Conservation (phyloP, 2,797 vertebrate species). For the Coilia nasus region DNA sequence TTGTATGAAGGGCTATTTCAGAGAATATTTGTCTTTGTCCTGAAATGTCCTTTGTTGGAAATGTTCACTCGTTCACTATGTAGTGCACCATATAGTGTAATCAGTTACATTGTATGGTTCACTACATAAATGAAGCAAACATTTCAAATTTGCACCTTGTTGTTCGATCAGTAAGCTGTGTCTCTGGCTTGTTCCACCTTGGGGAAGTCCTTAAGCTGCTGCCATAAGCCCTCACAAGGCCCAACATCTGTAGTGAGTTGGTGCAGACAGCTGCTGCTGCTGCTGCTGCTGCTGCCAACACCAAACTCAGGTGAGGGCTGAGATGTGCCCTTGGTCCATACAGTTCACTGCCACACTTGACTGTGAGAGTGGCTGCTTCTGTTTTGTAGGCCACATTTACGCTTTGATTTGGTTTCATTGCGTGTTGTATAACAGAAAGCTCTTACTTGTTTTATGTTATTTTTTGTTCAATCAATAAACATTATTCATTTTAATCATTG, state of each 20-base stretch:
- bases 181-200: not conserved
- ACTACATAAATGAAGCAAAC: no score
- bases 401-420: slow-evolving; percentile 20
- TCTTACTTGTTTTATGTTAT: not conserved
- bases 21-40: slow-evolving; percentile 76
- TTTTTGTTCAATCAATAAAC: not conserved
- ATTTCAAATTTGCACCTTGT: no score
- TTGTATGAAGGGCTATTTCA: slow-evolving; percentile 62
- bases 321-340: no score
- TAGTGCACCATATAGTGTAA: no score
- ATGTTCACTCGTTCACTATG: no score
- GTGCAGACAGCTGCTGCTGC: not conserved
- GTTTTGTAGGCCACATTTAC: not conserved
- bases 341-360: not conserved
- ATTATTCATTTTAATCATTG: slow-evolving; percentile 1
- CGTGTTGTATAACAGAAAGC: not conserved
- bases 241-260: not conserved
- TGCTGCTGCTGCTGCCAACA: no score
- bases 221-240: not conserved
- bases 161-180: not conserved
- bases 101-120: no score
- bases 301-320: no score
- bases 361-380: slow-evolving; percentile 19
- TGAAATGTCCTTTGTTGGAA: slow-evolving; percentile 42
- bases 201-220: not conserved